phyloP scores from a whole-genome alignment of 2,888 invertebrate species.

The Meta bourneti region DNA sequence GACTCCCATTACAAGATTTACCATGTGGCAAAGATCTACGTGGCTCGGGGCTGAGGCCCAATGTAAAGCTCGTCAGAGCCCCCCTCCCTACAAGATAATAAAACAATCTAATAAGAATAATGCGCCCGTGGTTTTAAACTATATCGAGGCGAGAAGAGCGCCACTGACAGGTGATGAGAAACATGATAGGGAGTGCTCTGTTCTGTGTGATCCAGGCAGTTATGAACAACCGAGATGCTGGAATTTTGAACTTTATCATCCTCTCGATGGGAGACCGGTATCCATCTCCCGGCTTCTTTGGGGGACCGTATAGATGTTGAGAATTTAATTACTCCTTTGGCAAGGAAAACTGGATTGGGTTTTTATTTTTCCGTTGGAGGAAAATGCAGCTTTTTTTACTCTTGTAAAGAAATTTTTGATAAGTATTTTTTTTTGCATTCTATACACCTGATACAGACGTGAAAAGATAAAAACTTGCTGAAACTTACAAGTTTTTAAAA shows the following conservation, averaged over 20 bases:
- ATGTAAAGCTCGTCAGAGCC: conserved; percentile 14
- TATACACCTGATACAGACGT: too few relatives aligned
- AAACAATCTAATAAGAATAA: conserved; percentile 68
- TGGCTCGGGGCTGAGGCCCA: background rate
- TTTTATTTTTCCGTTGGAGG: too few relatives aligned
- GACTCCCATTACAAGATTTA: conserved; percentile 45
- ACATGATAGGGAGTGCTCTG: conserved; percentile 45
- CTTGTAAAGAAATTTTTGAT: too few relatives aligned
- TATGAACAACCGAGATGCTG: background rate
- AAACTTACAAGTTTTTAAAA: too few relatives aligned
- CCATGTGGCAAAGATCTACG: conserved; percentile 5
- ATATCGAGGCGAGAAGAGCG: conserved; percentile 25
- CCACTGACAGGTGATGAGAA: conserved; percentile 69
- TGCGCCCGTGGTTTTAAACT: background rate
- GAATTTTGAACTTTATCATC: conserved; percentile 10
- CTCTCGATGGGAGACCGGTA: background rate
- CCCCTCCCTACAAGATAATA: conserved; percentile 44
- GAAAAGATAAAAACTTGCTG: too few relatives aligned
- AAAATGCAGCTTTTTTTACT: too few relatives aligned
- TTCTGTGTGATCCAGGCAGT: background rate
- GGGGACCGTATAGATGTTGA: background rate
- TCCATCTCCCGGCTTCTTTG: background rate
- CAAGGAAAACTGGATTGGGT: too few relatives aligned
- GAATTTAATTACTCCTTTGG: background rate
- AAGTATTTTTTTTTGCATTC: too few relatives aligned